Evolutionary conservation across 2,888 invertebrate genomes (phyloP).

Genomic region (Drosophila buzzatii): DNA sequence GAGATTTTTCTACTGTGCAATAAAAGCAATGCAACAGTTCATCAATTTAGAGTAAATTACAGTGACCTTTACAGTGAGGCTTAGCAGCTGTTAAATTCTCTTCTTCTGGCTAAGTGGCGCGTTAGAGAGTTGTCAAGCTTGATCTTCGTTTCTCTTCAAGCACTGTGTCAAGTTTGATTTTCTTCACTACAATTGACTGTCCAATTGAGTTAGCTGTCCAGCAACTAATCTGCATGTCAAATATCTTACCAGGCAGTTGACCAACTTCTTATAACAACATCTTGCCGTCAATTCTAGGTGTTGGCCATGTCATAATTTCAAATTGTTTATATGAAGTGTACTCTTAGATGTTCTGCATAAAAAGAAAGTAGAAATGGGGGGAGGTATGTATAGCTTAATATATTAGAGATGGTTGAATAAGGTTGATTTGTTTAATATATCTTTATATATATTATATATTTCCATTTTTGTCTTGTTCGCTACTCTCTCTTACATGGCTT

Average conservation of each 20-base stretch:
- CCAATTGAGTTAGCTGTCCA: constrained; percentile 10
- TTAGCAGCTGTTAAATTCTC: neutral
- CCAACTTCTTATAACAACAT: neutral
- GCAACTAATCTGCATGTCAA: constrained; percentile 14
- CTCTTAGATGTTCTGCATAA: neutral
- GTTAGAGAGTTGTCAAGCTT: constrained; percentile 2
- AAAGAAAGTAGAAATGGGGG: no score
- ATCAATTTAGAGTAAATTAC: neutral
- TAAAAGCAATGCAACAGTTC: neutral
- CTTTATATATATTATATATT: neutral
- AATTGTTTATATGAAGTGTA: neutral
- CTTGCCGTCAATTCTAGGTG: constrained; percentile 4
- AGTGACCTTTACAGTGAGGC: neutral
- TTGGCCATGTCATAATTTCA: constrained; percentile 5
- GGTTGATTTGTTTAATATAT: neutral
- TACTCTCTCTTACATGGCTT: constrained; percentile 50
- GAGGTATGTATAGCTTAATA: neutral
- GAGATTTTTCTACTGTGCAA: neutral
- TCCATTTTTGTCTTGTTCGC: neutral
- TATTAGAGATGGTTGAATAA: neutral
- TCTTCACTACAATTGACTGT: neutral
- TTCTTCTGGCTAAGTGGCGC: neutral
- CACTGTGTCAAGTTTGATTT: neutral
- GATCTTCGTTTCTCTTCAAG: neutral
- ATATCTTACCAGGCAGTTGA: constrained; percentile 2